Conservation (phyloP, 2,797 vertebrate species). For the Arrhamphus sclerolepis region DNA sequence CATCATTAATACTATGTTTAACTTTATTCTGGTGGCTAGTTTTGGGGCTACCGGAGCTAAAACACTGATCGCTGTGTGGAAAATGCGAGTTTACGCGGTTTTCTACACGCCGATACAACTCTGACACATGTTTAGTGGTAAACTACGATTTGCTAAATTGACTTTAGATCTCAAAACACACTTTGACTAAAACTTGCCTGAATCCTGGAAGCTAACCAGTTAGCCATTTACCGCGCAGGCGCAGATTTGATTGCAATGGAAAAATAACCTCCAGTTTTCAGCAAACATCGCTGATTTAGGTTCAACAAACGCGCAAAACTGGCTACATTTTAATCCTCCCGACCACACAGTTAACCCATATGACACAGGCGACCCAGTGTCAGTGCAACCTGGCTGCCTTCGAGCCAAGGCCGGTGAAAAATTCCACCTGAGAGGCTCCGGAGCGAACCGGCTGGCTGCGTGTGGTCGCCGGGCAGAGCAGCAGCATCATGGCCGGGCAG, state of each 20-base stretch:
- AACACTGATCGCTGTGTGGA: no score
- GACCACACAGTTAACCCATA: accelerated
- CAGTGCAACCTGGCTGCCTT: slow-evolving; percentile 1
- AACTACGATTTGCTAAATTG: accelerated
- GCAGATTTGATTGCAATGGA: slow-evolving; percentile 57
- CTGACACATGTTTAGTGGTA: accelerated
- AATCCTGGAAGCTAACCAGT: slow-evolving; percentile 44
- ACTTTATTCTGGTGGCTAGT: slow-evolving; percentile 3
- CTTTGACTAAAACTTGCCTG: slow-evolving; percentile 26
- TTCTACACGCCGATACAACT: not conserved
- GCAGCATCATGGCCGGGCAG: no score
- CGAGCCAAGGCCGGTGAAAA: slow-evolving; percentile 62
- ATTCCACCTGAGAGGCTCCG: slow-evolving; percentile 71
- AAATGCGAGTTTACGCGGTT: not conserved
- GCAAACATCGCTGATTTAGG: slow-evolving; percentile 9
- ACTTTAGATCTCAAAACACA: accelerated
- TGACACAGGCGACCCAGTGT: not conserved
- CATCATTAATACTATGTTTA: not conserved
- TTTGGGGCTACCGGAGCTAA: slow-evolving; percentile 15
- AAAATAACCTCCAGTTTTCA: slow-evolving; percentile 56
- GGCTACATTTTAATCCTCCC: no score
- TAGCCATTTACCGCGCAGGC: slow-evolving; percentile 71
- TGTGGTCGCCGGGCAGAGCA: slow-evolving; percentile 56
- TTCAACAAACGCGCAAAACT: slow-evolving; percentile 5
- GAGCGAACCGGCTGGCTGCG: slow-evolving; percentile 61